Percentiles rank a stretch among this genome's conserved stretches.
Evolutionary conservation across 2,797 vertebrate species (phyloP).

Genomic region (Micrastur ruficollis): DNA sequence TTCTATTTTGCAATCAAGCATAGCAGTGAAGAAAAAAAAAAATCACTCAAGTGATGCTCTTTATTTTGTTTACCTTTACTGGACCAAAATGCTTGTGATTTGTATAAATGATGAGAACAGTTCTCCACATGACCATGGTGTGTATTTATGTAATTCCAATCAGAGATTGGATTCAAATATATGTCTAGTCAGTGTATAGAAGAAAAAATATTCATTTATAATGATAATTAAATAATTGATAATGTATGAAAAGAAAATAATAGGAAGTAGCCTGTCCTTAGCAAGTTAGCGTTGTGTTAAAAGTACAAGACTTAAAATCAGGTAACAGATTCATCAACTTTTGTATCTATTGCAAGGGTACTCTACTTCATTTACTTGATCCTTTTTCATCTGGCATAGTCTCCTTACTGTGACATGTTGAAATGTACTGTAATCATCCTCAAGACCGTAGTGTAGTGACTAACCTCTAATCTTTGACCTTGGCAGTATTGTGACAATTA

Average conservation of each 20-base stretch:
- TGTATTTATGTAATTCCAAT: background rate
- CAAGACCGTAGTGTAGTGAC: background rate
- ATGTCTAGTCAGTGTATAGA: background rate
- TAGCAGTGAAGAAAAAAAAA: background rate
- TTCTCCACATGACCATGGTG: background rate
- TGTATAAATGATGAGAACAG: background rate
- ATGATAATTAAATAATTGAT: background rate
- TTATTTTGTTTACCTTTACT: background rate
- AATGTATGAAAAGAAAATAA: background rate
- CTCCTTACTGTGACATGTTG: background rate
- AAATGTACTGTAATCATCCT: background rate
- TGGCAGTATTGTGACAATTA: background rate
- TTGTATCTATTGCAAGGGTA: background rate
- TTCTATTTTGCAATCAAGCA: background rate
- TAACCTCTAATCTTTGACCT: background rate
- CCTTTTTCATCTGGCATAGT: background rate
- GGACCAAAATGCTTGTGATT: background rate
- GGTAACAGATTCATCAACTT: rapidly evolving
- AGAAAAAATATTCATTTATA: background rate
- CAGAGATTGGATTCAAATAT: background rate
- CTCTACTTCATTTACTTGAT: background rate
- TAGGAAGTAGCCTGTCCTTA: background rate
- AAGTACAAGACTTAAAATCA: background rate
- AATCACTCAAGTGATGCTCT: background rate
- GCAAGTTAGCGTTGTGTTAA: background rate